Evolutionary conservation across 2,888 invertebrate species (phyloP).

Genomic region (Fragum fragum): DNA sequence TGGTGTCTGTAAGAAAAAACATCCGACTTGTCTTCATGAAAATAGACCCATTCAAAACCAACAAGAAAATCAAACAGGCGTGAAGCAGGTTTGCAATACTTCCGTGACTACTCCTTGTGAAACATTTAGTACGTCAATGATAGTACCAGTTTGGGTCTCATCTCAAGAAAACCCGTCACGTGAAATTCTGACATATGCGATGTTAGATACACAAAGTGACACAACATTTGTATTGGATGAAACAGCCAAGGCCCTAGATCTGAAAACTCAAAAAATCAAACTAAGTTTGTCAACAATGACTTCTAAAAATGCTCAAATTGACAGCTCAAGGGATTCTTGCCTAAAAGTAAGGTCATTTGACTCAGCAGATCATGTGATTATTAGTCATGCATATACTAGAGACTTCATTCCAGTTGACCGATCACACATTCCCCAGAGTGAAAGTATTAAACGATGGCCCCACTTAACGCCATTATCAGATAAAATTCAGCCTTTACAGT

Average conservation of each 20-base stretch:
- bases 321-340: slow-evolving; percentile 31
- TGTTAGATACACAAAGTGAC: slow-evolving; percentile 60
- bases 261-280: neutral
- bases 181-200: slow-evolving; percentile 50
- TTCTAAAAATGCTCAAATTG: slow-evolving; percentile 35
- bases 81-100: neutral
- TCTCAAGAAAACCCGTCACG: neutral
- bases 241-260: slow-evolving; percentile 15
- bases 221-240: slow-evolving; percentile 51
- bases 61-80: too few relatives aligned
- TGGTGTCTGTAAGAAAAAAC: slow-evolving; percentile 16
- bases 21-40: slow-evolving; percentile 45
- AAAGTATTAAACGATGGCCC: slow-evolving; percentile 35
- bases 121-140: slow-evolving; percentile 5
- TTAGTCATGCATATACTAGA: slow-evolving; percentile 49
- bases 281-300: slow-evolving; percentile 57
- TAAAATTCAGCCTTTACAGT: slow-evolving; percentile 50
- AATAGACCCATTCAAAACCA: neutral
- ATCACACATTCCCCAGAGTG: slow-evolving; percentile 47
- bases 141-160: slow-evolving; percentile 45
- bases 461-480: slow-evolving; percentile 39
- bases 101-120: neutral
- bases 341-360: slow-evolving; percentile 45
- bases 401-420: slow-evolving; percentile 55
- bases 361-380: neutral